Base-by-base conservation (phyloP, 2,888 invertebrate species). In the Pegoplata infirma region DNA sequence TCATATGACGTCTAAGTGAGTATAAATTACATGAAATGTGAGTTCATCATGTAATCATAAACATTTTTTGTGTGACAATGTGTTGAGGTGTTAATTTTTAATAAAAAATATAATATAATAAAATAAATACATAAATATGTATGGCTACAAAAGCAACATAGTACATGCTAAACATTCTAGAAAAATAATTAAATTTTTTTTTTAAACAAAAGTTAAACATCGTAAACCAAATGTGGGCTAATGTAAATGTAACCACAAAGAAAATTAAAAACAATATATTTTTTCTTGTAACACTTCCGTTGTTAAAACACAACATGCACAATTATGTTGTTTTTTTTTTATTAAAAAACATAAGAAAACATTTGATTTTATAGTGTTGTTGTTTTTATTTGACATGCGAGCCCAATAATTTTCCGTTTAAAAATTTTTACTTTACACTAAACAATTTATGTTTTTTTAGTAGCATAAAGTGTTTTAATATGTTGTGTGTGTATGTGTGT, bases 81-180 rank as follows among this genome's bases (percentile, higher is more conserved):
- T 72, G 76, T 72, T 76, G 76, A 76, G 64, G 72, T 76, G 72
- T 76, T 76, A 72, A 76, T 76, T 76, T 72, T 61, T 40, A 76
- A 44, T 61, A 36, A 32, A 63, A 16, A 72, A 32, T 28, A 17
- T 44, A 61, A 53, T n/a, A 10, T 25, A 68, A 75, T 61, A 25
- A 61, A 63, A 49, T 17, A 61, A 8, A 47, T 10, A 72, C 40
- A 67, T 49, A 40, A 28, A 1, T 21, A 23, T 23, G 23, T 23
- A 12, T 23, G 49, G 46, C 32, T 28, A n/a, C 56, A 76, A n/a
- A 32, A n/a, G n/a, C n/a, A n/a, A n/a, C n/a, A n/a, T n/a, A n/a
- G n/a, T n/a, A n/a, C n/a, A n/a, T 40, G 49, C 28, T 21, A 46
- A 58, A 51, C 21, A 28, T 58, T 28, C 5, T 51, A 12, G 44